A percentile compares a stretch with the other conserved stretches of the same genome.
Evolutionary conservation across 1,140 invertebrate genomes (phyloP).

Genomic region (Zaprionus capensis): DNA sequence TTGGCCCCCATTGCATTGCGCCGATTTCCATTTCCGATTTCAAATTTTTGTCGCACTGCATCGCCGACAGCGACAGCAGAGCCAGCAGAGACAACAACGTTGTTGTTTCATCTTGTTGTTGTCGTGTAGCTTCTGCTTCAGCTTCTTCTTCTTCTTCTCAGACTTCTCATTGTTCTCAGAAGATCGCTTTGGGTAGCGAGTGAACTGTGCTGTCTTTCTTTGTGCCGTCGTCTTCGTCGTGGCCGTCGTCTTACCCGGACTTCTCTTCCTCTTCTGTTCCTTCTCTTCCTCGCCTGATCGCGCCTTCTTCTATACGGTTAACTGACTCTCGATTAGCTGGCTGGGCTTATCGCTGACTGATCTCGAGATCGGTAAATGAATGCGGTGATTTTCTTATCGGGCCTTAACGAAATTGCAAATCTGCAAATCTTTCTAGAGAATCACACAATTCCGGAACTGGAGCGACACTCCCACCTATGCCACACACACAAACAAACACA

Average conservation of each 20-base stretch:
- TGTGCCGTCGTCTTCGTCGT: background rate
- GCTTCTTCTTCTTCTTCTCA: background rate
- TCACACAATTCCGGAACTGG: background rate
- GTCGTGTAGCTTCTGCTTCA: background rate
- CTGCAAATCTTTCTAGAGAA: background rate
- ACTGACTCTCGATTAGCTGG: background rate
- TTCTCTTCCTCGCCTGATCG: background rate
- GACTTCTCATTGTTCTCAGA: conserved; percentile 27
- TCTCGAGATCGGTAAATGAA: conserved; percentile 4
- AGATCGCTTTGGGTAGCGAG: background rate
- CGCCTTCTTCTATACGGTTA: background rate
- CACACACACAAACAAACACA: background rate
- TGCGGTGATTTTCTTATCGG: conserved; percentile 2
- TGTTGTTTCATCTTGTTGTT: background rate
- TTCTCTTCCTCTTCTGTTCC: background rate
- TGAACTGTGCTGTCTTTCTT: background rate
- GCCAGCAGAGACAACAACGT: background rate
- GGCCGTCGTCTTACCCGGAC: background rate
- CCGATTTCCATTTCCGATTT: conserved; percentile 66
- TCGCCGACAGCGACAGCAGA: conserved; percentile 15
- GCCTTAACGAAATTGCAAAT: background rate
- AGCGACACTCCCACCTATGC: background rate
- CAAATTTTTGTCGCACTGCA: conserved; percentile 59
- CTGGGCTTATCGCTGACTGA: background rate
- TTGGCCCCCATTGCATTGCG: background rate